Base-by-base conservation (phyloP, 2,113 vertebrate species). In the Gobiocypris rarus region DNA sequence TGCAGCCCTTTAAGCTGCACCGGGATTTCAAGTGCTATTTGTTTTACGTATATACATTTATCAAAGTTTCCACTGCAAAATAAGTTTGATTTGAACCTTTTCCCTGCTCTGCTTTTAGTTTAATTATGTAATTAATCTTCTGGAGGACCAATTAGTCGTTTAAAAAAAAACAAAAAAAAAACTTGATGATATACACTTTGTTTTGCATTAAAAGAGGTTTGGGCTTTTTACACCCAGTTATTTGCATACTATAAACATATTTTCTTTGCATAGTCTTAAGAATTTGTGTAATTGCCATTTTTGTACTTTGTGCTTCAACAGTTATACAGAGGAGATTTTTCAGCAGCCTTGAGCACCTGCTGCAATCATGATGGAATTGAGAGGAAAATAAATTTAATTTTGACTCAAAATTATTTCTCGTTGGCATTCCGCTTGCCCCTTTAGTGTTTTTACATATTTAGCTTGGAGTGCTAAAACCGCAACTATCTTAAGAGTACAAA, bases 91-190 rank as follows among this genome's bases (percentile, higher is more conserved):
- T 70, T n/a, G 41, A 69, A 38, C n/a, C 48, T 4, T 34, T 41
- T 52, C 61, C 8, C 65, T 70, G 5, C 52, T 7, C 4, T 34
- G 10, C 45, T 67, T 50, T 28, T 4, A 13, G 24, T 67, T 80
- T 80, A 54, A 81, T 81, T 81, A n/a, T 34, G 45, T 38, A 38
- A 82, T 82, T 41, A 52, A 70, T 82, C 45, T 70, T 22, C 7
- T 52, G 6, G 6, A 52, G 11, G 19, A 3, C 43, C 26, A 54
- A 70, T 54, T 22, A 19, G 19, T 67, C 3, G 26, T n/a, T n/a
- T n/a, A n/a, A n/a, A n/a, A n/a, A n/a, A n/a, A n/a, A n/a, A n/a
- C n/a, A n/a, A n/a, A n/a, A n/a, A n/a, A n/a, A n/a, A n/a, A n/a
- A n/a, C n/a, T 54, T 50, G 43, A 48, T 48, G 13, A 48, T 2